Evolutionary conservation across 2,113 vertebrate genomes (phyloP), one percentile per base, ranked within the genome.

Genomic region (Tympanuchus pallidicinctus): DNA sequence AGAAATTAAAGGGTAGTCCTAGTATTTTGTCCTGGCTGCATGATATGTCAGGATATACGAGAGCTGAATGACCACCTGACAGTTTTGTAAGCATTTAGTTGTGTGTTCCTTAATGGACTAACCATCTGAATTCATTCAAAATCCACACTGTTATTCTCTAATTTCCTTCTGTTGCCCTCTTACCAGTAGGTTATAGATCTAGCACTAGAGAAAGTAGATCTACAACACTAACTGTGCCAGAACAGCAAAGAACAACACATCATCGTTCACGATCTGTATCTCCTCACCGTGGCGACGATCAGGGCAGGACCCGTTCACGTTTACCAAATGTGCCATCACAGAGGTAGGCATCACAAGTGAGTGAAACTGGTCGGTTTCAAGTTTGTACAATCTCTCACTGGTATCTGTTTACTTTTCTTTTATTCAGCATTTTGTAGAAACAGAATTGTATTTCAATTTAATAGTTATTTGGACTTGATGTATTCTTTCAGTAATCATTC

Each of bases 251-350:
- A 90, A 36, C 98, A 69, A 91, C 98, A 8, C 99, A 99, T 97
- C 99, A 99, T 97, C 99, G 99, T 77, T 99, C 99, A 9, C 99
- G 99, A 71, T 99, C 99, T 0, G 99, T 99, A 76, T 99, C 99
- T 92, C 99, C 99, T 96, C 99, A 99, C 96, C 97, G 99, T 93
- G 98, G 97, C 47, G 99, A 99, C 79, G 99, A 99, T 96, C 98
- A 99, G 97, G 98, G 98, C 97, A 98, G 98, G 97, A 98, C 98
- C 86, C 99, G 99, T 75, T 99, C 99, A 86, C 98, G 99, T 89
- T 98, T 99, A 93, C 98, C 99, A 94, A 98, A 99, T 95, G 98
- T 99, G 97, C 99, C 99, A 97, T 99, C 99, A 98, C 99, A 99
- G 97, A 99, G 99, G 99, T 99, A 97, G 94, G 98, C 47, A 72